A percentile compares a stretch with the other conserved stretches of the same genome.
Evolutionary conservation across 2,113 vertebrate genomes (phyloP).

Genomic region (Triplophysa dalaica): DNA sequence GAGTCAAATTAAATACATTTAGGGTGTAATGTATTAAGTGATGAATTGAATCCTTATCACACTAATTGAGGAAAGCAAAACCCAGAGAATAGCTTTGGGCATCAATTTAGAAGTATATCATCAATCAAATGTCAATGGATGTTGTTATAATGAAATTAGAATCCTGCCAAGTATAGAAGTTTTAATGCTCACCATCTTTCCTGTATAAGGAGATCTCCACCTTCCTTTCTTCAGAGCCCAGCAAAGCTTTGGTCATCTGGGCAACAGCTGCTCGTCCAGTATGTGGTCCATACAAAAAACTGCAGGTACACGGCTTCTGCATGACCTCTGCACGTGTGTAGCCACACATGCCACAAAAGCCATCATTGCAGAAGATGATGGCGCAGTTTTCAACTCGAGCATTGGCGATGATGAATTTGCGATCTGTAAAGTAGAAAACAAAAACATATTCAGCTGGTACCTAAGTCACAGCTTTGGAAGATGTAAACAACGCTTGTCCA

Average conservation of each 20-base stretch:
- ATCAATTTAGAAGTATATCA: background rate
- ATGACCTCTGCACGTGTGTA: constrained; percentile 88
- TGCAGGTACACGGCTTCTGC: constrained; percentile 89
- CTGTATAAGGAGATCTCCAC: constrained; percentile 89
- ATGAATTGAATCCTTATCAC: background rate
- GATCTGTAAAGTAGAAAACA: constrained; percentile 68
- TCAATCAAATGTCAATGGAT: background rate
- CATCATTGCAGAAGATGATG: constrained; percentile 93
- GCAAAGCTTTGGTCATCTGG: constrained; percentile 86
- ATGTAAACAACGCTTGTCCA: too few relatives aligned
- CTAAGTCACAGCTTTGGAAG: background rate
- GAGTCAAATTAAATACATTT: background rate
- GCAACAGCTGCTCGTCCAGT: constrained; percentile 79
- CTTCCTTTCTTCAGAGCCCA: constrained; percentile 87
- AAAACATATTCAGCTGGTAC: background rate
- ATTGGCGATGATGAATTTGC: constrained; percentile 91
- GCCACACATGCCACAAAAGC: constrained; percentile 87
- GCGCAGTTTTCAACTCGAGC: constrained; percentile 89
- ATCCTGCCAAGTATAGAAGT: background rate
- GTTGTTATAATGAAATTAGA: background rate
- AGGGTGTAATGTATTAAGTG: background rate
- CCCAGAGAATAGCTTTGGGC: background rate
- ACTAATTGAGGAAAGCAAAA: background rate
- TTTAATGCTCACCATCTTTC: constrained; percentile 85
- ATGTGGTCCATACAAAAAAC: constrained; percentile 88